Evolutionary conservation across 2,113 vertebrate genomes (phyloP).

Genomic region (Tiliqua scincoides): DNA sequence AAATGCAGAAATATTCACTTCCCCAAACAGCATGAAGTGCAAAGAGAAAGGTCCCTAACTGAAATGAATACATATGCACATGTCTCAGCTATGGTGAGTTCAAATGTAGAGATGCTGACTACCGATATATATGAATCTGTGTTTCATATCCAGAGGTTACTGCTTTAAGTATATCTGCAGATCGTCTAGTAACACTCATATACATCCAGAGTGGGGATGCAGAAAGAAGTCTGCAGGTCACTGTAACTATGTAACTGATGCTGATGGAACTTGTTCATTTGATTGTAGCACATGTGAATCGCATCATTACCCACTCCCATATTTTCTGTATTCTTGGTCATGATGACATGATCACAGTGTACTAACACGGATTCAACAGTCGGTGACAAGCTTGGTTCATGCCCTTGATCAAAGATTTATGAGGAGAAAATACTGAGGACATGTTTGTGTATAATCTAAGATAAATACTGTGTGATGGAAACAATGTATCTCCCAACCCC

Average conservation of each 20-base stretch:
- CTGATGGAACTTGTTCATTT: not conserved
- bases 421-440: constrained; percentile 58
- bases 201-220: not conserved
- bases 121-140: not conserved
- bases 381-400: constrained; percentile 57
- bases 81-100: constrained; percentile 4
- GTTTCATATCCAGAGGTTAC: too few species aligned
- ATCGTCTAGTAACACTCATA: too few species aligned
- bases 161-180: too few species aligned
- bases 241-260: not conserved
- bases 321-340: constrained; percentile 43
- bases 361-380: constrained; percentile 63
- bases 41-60: constrained; percentile 31
- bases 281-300: not conserved
- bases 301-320: constrained; percentile 44
- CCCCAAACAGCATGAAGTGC: constrained; percentile 4
- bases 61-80: constrained; percentile 16
- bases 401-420: constrained; percentile 76
- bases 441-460: constrained; percentile 65
- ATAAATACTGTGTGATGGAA: constrained; percentile 22
- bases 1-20: constrained; percentile 4
- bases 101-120: not conserved
- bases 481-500: constrained; percentile 28
- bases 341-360: constrained; percentile 61
- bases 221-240: not conserved